Conservation (phyloP, 2,888 invertebrate species). For the Auanema sp. region DNA sequence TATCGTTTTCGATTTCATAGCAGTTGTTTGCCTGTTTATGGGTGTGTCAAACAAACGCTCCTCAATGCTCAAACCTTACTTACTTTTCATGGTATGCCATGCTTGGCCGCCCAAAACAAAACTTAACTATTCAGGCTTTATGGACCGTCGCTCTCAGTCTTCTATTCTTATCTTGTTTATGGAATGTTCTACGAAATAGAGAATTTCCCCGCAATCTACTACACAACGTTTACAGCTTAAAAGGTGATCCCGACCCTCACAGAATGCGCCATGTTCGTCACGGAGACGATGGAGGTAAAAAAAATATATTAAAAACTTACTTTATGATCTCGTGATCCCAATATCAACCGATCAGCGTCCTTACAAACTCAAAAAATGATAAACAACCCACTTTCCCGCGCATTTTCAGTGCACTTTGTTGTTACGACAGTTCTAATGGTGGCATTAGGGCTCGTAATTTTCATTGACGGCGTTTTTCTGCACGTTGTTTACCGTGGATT, state of each 20-base stretch:
- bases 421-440: constrained; percentile 81
- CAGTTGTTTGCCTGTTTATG: constrained; percentile 32
- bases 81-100: constrained; percentile 39
- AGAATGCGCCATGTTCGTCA: constrained; percentile 16
- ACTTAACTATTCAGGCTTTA: constrained; percentile 26
- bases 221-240: constrained; percentile 11
- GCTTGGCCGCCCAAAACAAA: neutral
- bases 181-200: constrained; percentile 25
- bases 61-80: constrained; percentile 40
- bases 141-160: constrained; percentile 37
- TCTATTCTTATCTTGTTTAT: constrained; percentile 31
- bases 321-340: too few relatives aligned
- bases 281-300: constrained; percentile 14
- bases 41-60: constrained; percentile 41
- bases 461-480: constrained; percentile 39
- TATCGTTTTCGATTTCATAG: constrained; percentile 36
- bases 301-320: too few relatives aligned
- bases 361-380: neutral
- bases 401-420: constrained; percentile 68
- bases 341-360: neutral
- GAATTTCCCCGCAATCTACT: constrained; percentile 12
- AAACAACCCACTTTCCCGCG: neutral
- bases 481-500: constrained; percentile 44
- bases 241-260: constrained; percentile 7
- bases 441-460: constrained; percentile 76